Evolutionary conservation across 2,113 vertebrate genomes (phyloP).

Genomic region (Globicephala melas): DNA sequence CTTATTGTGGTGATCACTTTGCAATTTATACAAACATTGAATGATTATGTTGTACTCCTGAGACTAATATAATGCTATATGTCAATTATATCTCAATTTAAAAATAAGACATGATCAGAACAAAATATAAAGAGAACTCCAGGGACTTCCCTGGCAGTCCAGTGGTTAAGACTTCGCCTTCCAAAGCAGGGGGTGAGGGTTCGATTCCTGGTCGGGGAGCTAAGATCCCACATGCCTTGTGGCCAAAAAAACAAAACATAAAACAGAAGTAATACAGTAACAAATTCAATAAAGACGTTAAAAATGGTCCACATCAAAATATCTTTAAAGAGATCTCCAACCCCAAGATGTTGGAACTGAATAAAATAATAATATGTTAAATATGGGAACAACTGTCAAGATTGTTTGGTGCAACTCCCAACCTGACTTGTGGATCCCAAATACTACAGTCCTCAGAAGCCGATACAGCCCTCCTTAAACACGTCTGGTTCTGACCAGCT

Average conservation of each 20-base stretch:
- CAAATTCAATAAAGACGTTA: too few species aligned
- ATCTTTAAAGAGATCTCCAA: neutral
- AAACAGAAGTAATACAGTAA: too few species aligned
- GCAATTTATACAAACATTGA: too few species aligned
- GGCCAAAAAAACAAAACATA: too few species aligned
- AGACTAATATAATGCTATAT: neutral
- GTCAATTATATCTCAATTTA: neutral
- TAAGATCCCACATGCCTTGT: too few species aligned
- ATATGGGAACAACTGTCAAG: neutral
- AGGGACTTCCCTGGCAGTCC: too few species aligned
- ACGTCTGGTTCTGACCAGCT: neutral
- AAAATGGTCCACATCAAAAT: too few species aligned
- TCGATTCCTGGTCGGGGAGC: too few species aligned
- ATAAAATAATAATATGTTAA: conserved; percentile 5
- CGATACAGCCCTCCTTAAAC: neutral
- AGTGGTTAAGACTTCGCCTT: too few species aligned
- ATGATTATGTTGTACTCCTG: too few species aligned
- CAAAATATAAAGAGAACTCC: neutral
- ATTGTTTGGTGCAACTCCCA: neutral
- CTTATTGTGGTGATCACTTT: too few species aligned
- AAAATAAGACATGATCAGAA: neutral
- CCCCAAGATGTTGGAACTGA: neutral
- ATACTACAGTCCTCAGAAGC: neutral
- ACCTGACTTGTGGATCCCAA: neutral
- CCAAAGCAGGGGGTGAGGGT: too few species aligned